Conservation (phyloP, 2,888 invertebrate genomes). For the Trachelus tabidus region DNA sequence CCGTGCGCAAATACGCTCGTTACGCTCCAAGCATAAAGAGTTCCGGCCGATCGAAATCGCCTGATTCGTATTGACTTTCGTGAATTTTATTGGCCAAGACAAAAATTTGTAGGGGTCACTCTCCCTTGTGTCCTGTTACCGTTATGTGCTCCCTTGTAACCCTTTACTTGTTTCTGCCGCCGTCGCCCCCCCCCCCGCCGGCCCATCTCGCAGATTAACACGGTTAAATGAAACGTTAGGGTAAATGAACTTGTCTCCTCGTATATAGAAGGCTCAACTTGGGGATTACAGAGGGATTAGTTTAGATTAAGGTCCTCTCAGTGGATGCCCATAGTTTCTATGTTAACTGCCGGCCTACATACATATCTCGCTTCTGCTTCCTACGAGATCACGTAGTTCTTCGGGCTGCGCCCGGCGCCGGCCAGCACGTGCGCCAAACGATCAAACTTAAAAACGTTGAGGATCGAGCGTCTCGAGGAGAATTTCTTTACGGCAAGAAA, state of each 20-base stretch:
- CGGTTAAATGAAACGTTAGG: slow-evolving; percentile 41
- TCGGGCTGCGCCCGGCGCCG: background rate
- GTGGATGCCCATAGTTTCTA: slow-evolving; percentile 54
- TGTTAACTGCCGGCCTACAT: slow-evolving; percentile 57
- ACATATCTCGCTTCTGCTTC: slow-evolving; percentile 44
- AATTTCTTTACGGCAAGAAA: background rate
- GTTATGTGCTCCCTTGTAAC: background rate
- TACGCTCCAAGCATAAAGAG: background rate
- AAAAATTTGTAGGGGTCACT: slow-evolving; percentile 29
- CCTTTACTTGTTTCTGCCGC: background rate
- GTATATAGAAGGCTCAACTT: slow-evolving; percentile 25
- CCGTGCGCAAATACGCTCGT: background rate
- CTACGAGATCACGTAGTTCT: slow-evolving; percentile 23
- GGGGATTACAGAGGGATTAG: slow-evolving; percentile 57
- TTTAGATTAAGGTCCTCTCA: slow-evolving; percentile 55
- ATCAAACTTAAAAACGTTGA: slow-evolving; percentile 3
- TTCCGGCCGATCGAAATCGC: background rate
- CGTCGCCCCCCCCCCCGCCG: background rate
- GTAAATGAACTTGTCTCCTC: slow-evolving; percentile 34
- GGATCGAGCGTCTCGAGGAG: background rate
- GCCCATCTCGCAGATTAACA: slow-evolving; percentile 27
- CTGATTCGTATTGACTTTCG: background rate
- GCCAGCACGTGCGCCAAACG: slow-evolving; percentile 2
- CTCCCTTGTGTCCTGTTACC: background rate
- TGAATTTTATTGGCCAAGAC: slow-evolving; percentile 21